Conservation (phyloP, 37 sponge, comb jelly and placozoan genomes). For the Petrosia ficiformis region DNA sequence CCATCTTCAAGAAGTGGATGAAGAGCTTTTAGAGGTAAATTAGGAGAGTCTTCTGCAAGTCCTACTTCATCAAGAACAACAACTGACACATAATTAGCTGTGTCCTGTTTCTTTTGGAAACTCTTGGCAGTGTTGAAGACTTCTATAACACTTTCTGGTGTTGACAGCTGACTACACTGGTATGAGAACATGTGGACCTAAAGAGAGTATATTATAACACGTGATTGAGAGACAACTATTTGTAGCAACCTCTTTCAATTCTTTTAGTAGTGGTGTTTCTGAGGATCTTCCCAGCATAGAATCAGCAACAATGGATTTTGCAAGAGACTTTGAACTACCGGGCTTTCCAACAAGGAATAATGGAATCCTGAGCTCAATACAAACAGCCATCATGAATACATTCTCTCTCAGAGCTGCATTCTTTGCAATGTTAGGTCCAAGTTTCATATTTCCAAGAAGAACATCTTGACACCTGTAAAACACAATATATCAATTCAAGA, state of each 20-base stretch:
- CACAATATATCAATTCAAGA: neutral
- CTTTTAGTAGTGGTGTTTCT: constrained; percentile 13
- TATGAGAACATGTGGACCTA: constrained; percentile 83
- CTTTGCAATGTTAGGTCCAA: constrained; percentile 74
- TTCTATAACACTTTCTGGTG: constrained; percentile 80
- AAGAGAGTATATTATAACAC: neutral
- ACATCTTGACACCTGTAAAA: constrained; percentile 73
- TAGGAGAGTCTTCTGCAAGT: constrained; percentile 89
- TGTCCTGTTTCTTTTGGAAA: constrained; percentile 54
- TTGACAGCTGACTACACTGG: constrained; percentile 89
- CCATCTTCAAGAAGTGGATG: constrained; percentile 90
- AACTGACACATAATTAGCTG: constrained; percentile 51
- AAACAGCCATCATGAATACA: constrained; percentile 98
- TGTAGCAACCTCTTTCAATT: constrained; percentile 53
- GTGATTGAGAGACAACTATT: neutral
- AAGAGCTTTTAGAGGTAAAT: constrained; percentile 83
- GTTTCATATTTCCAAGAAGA: constrained; percentile 46
- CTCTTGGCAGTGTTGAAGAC: constrained; percentile 55
- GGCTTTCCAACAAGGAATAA: constrained; percentile 98
- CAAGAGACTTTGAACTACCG: constrained; percentile 96
- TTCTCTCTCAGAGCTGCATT: constrained; percentile 96
- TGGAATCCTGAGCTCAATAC: constrained; percentile 94
- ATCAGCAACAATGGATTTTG: constrained; percentile 78
- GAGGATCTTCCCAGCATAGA: constrained; percentile 80
- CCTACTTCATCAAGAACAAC: constrained; percentile 96